Base-by-base conservation (phyloP, 2,797 vertebrate species). In the Cyclura pinguis region DNA sequence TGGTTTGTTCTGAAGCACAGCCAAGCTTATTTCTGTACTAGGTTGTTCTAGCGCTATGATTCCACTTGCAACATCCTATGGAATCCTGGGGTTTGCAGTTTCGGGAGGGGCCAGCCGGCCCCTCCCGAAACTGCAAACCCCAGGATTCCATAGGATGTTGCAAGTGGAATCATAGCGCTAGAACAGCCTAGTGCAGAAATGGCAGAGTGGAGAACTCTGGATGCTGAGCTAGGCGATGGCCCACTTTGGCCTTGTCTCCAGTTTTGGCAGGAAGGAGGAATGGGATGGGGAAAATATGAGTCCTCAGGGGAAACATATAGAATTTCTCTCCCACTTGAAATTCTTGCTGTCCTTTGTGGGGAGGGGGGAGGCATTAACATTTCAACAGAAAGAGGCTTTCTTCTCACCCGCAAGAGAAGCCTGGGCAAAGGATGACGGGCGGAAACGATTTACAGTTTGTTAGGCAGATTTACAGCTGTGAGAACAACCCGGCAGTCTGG, bases 321-420 rank as follows among this genome's bases (percentile, higher is more conserved):
- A 93, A 95, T 95, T 93, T 88, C 89, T 90, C 85, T 85, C 85
- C 6, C 38, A 94, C 92, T 83, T 92, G 82, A 86, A 73, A 62
- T 73, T 80, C 90, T 95, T 93, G 93, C 93, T 92, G 47, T 55
- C 87, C 67, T 82, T 57, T 59, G 92, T 29, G 67, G 67, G 27
- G 67, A 9, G 29, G 9, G 67, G 42, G 22, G 76, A 88, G 91
- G 80, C 84, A 91, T 29, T 55, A 59, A 16, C 52, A n/a, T 42
- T 86, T 89, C 86, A 77, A 73, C 78, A 0, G 59, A 35, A 38
- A 29, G 77, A 81, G 62, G 47, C 32, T 42, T 14, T 67, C 38
- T n/a, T 72, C 42, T 38, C 38, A 2, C 16, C 16, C 35, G 5
- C 57, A 22, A 50, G 27, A 50, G 9, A 69, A 69, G 67, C 24